Base-by-base conservation (phyloP, 2,888 invertebrate species). In the Globia sparganii region DNA sequence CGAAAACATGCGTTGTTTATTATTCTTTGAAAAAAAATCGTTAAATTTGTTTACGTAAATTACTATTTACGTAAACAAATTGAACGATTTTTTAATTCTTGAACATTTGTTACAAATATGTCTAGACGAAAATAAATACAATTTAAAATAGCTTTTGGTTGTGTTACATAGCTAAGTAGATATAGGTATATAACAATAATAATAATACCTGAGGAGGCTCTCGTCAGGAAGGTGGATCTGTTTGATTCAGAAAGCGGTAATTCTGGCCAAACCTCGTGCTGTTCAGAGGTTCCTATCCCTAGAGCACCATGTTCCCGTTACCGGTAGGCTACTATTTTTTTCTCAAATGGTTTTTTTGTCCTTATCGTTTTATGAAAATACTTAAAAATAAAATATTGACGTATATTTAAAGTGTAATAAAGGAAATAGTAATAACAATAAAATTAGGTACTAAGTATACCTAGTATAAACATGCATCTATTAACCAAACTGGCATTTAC, bases 1-100 rank as follows among this genome's bases (percentile, higher is more conserved):
- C 61, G 15, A 79, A 80, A 74, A 68, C n/a, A 68, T 58, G 15
- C 13, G 4, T 28, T 80, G 71, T 73, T 31, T 81, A 65, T 76
- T 84, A 58, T 73, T 80, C 61, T 68, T 68, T 6, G 28, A n/a
- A n/a, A n/a, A n/a, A n/a, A n/a, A n/a, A n/a, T n/a, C n/a, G n/a
- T n/a, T n/a, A n/a, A n/a, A n/a, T n/a, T n/a, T n/a, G n/a, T n/a
- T n/a, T n/a, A n/a, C n/a, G n/a, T n/a, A n/a, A n/a, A n/a, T 40
- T 18, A 49, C 18, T 56, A 66, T 80, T 68, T 59, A 71, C 18
- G 31, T 65, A 69, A 76, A 81, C 72, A 68, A 5, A 72, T 53
- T 37, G 21, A 31, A 49, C 0, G 18, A 5, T 40, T 70, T 61
- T 43, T 56, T 72, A 37, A 25, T 66, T 70, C n/a, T 46, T 13